Evolutionary conservation across 2,113 vertebrate genomes (phyloP), one percentile per base, ranked within the genome.

Genomic region (Tursiops truncatus): DNA sequence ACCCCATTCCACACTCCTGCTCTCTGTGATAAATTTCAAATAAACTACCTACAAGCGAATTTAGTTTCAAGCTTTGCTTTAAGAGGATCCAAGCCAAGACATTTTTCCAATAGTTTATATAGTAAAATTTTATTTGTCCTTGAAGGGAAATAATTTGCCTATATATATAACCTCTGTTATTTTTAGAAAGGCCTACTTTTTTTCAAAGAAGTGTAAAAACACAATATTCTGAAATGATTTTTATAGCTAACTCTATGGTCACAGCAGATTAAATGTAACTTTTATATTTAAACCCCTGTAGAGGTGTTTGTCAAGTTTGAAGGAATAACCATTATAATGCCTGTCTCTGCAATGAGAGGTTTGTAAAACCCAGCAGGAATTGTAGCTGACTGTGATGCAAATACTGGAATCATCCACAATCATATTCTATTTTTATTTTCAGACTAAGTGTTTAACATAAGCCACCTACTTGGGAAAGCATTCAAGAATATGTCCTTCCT

Each of bases 161-260:
- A 47, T 95, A 9, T 28, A 47, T 83, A 65, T 76, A 71, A 14
- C 38, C 1, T 83, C 80, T 76, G 83, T 90, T 89, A 97, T 86
- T 95, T 96, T 96, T 68, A 79, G 63, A 74, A 89, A 65, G 13
- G 5, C 65, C 33, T 79, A 31, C 25, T 12, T 62, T 31, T 89
- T 95, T 92, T 91, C 13, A 74, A 12, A 92, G 21, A 93, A 67
- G 25, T 71, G 1, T 84, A 81, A 85, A 97, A 81, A 67, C 13
- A 44, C 8, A 67, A 67, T 82, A 26, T 53, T 70, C 33, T 65
- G 18, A 93, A 94, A 68, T 91, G 20, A 97, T 79, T 95, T 93
- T 97, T 94, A 86, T 68, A 96, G 73, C 47, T 92, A 96, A 93
- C 53, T 92, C 63, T 86, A 97, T 65, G 58, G 73, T 96, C 94